Conservation (phyloP, 2,113 vertebrate species). For the Pelecanus crispus region DNA sequence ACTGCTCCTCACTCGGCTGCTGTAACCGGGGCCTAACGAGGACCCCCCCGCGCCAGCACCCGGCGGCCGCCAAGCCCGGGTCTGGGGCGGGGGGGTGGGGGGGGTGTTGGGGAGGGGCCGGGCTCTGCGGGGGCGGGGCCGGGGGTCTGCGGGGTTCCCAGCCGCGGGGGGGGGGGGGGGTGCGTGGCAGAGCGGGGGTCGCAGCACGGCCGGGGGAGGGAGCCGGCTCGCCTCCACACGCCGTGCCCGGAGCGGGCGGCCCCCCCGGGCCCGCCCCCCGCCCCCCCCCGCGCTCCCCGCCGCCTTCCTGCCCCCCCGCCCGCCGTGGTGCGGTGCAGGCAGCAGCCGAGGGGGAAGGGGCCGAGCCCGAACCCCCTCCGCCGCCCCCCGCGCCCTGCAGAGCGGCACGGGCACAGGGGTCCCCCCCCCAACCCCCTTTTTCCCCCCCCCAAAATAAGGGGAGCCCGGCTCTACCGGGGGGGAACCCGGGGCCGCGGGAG, state of each 20-base stretch:
- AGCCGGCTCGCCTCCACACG: background rate
- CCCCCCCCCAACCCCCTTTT: background rate
- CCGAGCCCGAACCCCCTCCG: background rate
- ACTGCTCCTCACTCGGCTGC: background rate
- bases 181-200: background rate
- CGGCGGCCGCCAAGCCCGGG: background rate
- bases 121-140: background rate
- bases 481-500: too few species aligned
- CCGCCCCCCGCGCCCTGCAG: background rate
- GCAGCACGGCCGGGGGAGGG: background rate
- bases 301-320: background rate
- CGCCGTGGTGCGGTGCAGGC: background rate
- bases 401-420: fast-evolving
- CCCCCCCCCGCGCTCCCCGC: background rate
- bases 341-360: background rate
- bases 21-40: background rate
- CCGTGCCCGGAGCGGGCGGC: background rate
- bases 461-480: background rate
- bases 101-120: background rate
- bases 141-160: background rate
- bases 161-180: background rate
- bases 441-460: background rate
- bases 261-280: background rate
- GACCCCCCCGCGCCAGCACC: background rate
- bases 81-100: background rate